Base-by-base conservation (phyloP, 1,140 invertebrate genomes). In the Eriocheir sinensis region DNA sequence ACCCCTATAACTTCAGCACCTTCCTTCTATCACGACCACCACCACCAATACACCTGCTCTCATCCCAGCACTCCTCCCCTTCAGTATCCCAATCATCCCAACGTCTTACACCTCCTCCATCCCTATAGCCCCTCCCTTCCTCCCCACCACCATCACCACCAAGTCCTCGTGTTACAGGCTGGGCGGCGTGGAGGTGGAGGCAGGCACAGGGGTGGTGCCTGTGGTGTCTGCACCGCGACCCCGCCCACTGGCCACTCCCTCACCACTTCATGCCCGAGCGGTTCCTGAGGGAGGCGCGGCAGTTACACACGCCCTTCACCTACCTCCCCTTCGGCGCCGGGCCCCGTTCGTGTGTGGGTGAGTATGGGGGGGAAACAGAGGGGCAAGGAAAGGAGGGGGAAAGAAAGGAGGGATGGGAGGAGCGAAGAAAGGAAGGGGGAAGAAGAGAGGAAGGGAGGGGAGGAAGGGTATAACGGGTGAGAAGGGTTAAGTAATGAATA, bases 221-320 rank as follows among this genome's bases (percentile, higher is more conserved):
- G 8, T 98, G 97, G 96, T 97, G 98, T 96, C 96, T 99, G 44
- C 99, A 99, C 96, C 97, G 98, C 90, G 97, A 98, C 86, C 96
- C 97, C 27, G 98, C 98, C 95, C 97, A 98, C 95, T 99, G 98
- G 96, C 98, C 98, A 1, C 98, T 99, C 96, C 98, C 99, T 0
- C 97, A 98, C 41, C 97, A 97, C 91, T 99, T 99, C 96, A 97
- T 99, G 97, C 99, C 99, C 0, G 98, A 99, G 95, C 98, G 99
- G 96, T 99, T 99, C 97, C 97, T 98, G 81, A 98, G 98, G 0
- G 98, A 99, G 96, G 98, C 98, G 30, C 48, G 89, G 2, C n/a
- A 40, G 12, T 2, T 34, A 4, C 89, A 94, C 32, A 15, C 92
- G 97, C 97, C 83, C 97, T 98, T 85, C 98, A 98, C 96, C 97